Base-by-base conservation (phyloP, 2,888 invertebrate genomes). In the Hydraecia micacea region DNA sequence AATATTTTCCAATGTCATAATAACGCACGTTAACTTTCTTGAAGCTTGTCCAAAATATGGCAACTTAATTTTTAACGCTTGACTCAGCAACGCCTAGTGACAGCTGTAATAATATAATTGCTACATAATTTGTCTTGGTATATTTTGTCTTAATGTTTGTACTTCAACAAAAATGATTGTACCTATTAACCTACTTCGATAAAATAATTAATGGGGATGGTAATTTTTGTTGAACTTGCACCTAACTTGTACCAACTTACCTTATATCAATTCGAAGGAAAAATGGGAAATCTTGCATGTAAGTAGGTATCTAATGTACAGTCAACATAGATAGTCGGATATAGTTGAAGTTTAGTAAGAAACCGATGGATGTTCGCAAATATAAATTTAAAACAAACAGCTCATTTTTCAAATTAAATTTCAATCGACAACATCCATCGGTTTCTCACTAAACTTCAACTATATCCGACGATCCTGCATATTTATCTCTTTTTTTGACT, bases 101-200 rank as follows among this genome's bases (percentile, higher is more conserved):
- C 67, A n/a, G 80, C 36, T 69, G 28, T 36, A 58, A 46, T 72
- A 32, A 49, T 18, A 36, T 81, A 65, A 60, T 69, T 75, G 42
- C n/a, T 42, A 46, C 11, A 49, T 67, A 18, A 60, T 36, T 67
- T 49, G 55, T 28, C 5, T 46, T 60, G 32, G 9, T 58, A 49
- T 66, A 69, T 69, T 65, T 46, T 39, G 11, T 62, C 7, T 36
- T 62, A 9, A 32, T n/a, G n/a, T n/a, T n/a, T n/a, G n/a, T n/a
- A n/a, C n/a, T n/a, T n/a, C n/a, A n/a, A n/a, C n/a, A n/a, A n/a
- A n/a, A n/a, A n/a, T n/a, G n/a, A n/a, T n/a, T n/a, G n/a, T n/a
- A n/a, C 32, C 32, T 32, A 32, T 32, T 32, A 32, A 32, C 32
- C 1, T 32, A 32, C 32, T 3, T 32, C 32, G 2, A 32, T 32